Percentiles rank a stretch among this genome's conserved stretches.
These are phyloP conservation scores for Myotis findleyi DNA, from an alignment of 2,797 vertebrate genomes.

Conservation along the genomic window DNA sequence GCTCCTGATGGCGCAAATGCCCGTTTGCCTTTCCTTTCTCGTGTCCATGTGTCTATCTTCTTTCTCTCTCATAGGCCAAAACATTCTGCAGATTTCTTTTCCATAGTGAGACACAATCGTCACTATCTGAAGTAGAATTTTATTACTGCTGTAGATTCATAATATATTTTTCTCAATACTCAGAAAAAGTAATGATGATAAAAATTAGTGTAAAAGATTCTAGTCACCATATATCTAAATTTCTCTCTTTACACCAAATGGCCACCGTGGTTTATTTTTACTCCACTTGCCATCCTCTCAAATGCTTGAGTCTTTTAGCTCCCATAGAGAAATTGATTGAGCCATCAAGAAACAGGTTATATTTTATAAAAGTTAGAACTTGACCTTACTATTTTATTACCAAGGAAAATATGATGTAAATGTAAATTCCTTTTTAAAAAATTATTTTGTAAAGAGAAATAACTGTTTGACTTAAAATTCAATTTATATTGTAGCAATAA, in stretches of 20 bases:
- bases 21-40: background rate
- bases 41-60: background rate
- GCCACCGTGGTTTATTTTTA: background rate
- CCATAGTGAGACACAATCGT: background rate
- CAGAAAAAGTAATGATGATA: slow-evolving; percentile 2
- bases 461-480: slow-evolving; percentile 26
- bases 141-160: background rate
- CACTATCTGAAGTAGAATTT: background rate
- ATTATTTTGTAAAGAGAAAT: background rate
- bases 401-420: background rate
- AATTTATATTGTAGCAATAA: background rate
- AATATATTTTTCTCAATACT: background rate
- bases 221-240: background rate
- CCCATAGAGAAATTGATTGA: background rate
- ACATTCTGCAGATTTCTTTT: background rate
- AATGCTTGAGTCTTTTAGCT: background rate
- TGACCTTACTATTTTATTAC: background rate
- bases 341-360: background rate
- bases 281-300: background rate
- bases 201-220: background rate
- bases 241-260: background rate
- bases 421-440: slow-evolving; percentile 1
- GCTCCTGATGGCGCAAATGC: background rate
- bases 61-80: background rate
- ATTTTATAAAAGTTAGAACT: background rate